Evolutionary conservation across 2,797 vertebrate species (phyloP).

Genomic region (Spheniscus humboldti): DNA sequence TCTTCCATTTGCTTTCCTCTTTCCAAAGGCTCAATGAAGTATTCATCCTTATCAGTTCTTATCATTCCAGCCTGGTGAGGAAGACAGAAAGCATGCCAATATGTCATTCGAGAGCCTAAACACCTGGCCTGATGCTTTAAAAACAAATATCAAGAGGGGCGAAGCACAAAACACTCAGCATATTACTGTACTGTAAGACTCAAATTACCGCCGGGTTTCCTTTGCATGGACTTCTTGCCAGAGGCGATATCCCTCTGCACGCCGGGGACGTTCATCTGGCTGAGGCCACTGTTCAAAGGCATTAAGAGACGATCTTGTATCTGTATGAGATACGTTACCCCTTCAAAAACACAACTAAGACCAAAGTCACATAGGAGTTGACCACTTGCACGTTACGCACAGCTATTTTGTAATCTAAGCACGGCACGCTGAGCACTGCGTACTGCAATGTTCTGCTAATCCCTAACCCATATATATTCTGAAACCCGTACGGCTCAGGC

Average conservation of each 20-base stretch:
- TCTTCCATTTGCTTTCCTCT: conserved; percentile 90
- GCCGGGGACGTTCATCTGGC: background rate
- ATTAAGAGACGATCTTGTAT: background rate
- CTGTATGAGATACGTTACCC: background rate
- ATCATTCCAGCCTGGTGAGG: conserved; percentile 91
- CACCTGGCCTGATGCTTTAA: background rate
- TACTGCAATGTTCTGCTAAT: background rate
- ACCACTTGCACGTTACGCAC: background rate
- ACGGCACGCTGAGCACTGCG: accelerated
- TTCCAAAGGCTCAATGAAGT: conserved; percentile 96
- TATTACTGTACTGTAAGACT: background rate
- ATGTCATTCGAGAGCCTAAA: background rate
- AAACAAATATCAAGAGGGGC: background rate
- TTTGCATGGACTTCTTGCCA: background rate
- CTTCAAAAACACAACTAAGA: background rate
- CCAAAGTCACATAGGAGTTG: background rate
- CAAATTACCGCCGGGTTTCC: background rate
- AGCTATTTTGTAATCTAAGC: too few species aligned
- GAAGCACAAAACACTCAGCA: background rate
- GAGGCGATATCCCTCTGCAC: background rate
- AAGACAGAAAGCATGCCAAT: background rate
- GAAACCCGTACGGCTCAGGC: background rate
- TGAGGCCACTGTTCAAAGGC: background rate
- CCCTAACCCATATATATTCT: background rate
- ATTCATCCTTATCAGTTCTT: conserved; percentile 89